Percentiles rank a stretch among this genome's conserved stretches.
Evolutionary conservation across 2,113 vertebrate genomes (phyloP).

Genomic region (Muntiacus reevesi): DNA sequence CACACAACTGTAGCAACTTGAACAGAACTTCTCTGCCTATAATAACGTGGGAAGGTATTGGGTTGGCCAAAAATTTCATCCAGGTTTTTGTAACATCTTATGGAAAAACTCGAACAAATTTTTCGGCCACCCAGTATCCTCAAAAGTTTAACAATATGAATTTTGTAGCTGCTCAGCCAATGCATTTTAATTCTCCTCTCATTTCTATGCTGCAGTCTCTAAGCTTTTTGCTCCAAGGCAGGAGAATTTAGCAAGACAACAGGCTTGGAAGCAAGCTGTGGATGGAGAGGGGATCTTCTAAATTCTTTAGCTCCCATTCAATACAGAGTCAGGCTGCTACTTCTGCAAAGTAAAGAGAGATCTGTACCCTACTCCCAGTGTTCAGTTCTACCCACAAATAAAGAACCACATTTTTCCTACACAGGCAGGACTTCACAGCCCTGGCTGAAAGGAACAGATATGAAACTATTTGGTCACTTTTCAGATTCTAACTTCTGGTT

Average conservation of each 20-base stretch:
- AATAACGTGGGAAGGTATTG: not conserved
- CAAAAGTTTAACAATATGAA: not conserved
- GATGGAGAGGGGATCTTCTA: not conserved
- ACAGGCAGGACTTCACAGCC: not conserved
- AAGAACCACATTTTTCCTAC: not conserved
- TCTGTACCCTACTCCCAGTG: accelerated
- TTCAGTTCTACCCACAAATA: not conserved
- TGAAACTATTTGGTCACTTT: not conserved
- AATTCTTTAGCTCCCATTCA: not conserved
- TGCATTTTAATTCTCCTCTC: not conserved
- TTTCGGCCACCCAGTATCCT: not conserved
- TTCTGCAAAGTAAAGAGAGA: not conserved
- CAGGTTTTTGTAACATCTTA: not conserved
- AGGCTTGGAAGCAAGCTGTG: not conserved
- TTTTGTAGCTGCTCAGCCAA: not conserved
- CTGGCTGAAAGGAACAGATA: not conserved
- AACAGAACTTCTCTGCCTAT: not conserved
- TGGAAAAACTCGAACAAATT: not conserved
- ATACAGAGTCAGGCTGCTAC: not conserved
- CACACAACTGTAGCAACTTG: not conserved
- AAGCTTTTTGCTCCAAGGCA: not conserved
- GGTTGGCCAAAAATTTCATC: not conserved
- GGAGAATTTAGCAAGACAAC: not conserved
- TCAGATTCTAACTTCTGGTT: not conserved
- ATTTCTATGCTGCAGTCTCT: not conserved